Percentiles rank a stretch among this genome's conserved stretches.
Conservation (phyloP, 2,797 vertebrate genomes). For the Syngnathus acus region DNA sequence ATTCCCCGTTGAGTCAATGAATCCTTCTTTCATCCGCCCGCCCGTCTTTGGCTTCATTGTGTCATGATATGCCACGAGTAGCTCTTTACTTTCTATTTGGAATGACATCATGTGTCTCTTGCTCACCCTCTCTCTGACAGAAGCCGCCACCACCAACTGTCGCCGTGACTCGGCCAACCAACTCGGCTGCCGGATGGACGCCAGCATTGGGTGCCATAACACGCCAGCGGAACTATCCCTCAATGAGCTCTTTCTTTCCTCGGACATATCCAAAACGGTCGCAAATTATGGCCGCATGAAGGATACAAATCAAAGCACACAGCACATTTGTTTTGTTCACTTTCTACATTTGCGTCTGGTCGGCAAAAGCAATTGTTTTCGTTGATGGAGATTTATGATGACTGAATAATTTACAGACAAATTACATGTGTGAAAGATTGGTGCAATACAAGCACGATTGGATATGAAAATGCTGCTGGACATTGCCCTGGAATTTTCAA, state of each 20-base stretch:
- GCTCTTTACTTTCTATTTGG: conserved; percentile 24
- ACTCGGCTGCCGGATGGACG: conserved; percentile 12
- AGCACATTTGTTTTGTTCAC: background rate
- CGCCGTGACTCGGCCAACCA: conserved; percentile 25
- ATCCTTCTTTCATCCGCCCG: conserved; percentile 42
- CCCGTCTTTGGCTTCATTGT: conserved; percentile 42
- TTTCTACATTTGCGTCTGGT: background rate
- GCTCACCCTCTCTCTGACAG: conserved; percentile 27
- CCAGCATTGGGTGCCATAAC: conserved; percentile 21
- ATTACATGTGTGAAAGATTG: too few relatives aligned
- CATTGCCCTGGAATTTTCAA: conserved; percentile 20
- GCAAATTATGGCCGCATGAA: background rate
- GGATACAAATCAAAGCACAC: background rate
- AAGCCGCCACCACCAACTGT: conserved; percentile 51
- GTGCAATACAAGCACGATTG: background rate
- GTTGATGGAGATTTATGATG: conserved; percentile 17
- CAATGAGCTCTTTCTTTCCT: conserved; percentile 10
- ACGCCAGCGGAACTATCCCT: conserved; percentile 31
- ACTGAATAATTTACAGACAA: conserved; percentile 45
- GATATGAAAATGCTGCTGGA: conserved; percentile 19
- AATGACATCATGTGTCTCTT: conserved; percentile 18
- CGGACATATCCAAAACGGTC: background rate
- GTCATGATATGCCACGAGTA: conserved; percentile 43
- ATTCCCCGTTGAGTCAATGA: conserved; percentile 40
- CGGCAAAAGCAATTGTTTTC: background rate